phyloP scores from a whole-genome alignment of 2,113 vertebrate genomes.

The Nannobrachium achirus region DNA sequence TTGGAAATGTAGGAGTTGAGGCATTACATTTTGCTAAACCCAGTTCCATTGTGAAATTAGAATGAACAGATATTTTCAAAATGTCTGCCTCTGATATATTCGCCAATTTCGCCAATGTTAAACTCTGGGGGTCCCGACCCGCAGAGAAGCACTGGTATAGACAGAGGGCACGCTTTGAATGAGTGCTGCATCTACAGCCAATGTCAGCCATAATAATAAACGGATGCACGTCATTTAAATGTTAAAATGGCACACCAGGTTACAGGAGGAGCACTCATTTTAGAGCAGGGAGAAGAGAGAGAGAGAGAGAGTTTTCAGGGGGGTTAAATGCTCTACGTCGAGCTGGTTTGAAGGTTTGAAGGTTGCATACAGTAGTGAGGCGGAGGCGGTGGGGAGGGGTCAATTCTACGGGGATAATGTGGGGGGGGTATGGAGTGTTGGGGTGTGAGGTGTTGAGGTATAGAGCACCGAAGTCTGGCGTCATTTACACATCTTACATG shows the following conservation, averaged over 20 bases:
- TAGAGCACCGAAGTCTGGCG: too few species aligned
- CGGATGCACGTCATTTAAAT: background rate
- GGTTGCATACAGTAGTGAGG: background rate
- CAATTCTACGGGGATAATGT: background rate
- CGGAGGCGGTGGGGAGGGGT: background rate
- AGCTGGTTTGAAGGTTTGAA: conserved; percentile 17
- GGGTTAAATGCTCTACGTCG: background rate
- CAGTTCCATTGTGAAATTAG: too few species aligned
- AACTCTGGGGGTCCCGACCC: too few species aligned
- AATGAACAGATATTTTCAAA: too few species aligned
- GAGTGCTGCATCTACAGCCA: conserved; percentile 4
- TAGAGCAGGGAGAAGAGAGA: conserved; percentile 23
- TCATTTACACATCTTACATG: too few species aligned
- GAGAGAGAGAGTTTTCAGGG: conserved; percentile 19
- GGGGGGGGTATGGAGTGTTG: background rate
- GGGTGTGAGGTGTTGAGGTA: too few species aligned
- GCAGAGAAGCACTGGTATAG: too few species aligned
- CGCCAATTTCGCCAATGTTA: too few species aligned
- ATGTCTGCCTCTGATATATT: too few species aligned
- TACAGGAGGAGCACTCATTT: conserved; percentile 17
- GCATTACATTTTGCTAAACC: too few species aligned
- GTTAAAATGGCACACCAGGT: conserved; percentile 31
- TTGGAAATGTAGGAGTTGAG: too few species aligned
- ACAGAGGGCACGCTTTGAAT: background rate
- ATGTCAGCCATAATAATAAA: conserved; percentile 4